Evolutionary conservation across 2,797 vertebrate species (phyloP), one percentile per base, ranked within the genome.

Genomic region (Anomalospiza imberbis): DNA sequence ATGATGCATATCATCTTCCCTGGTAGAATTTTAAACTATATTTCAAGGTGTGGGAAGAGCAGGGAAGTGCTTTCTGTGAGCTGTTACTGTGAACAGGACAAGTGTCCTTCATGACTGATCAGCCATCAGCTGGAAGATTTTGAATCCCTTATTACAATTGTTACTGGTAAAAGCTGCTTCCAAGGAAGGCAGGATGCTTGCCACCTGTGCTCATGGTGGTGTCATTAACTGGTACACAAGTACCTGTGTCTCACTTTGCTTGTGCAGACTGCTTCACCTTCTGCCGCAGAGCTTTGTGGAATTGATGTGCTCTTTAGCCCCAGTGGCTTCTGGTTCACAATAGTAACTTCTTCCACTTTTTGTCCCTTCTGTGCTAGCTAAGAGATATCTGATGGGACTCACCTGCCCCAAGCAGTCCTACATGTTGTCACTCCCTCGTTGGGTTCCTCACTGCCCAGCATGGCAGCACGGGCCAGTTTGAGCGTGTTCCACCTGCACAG

Each of bases 51-150:
- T 77, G 8, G 68, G 47, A 63, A 57, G 61, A 57, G 22, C 53
- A 91, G 38, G 47, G 22, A 6, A 71, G 17, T 78, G 61, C 26
- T 44, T 91, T 60, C 61, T 77, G 50, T 82, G 54, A 89, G n/a
- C 47, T 72, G 29, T 88, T 73, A 15, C 53, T 79, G 12, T 85
- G 75, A 87, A 53, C 28, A 61, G 61, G 38, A 47, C 31, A 47
- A 84, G n/a, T 62, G 58, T 85, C 79, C 70, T 80, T 94, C 66
- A 72, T 62, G 73, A 70, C 58, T 88, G 82, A 66, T 72, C 54
- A 90, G 51, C 58, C 34, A 68, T 88, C 47, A 81, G 18, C 58
- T 84, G 70, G 67, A 65, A 55, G 32, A 25, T 83, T 76, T 80
- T 77, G n/a, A 65, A 75, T 81, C 60, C 36, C 36, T 48, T 70